Evolutionary conservation across 2,888 invertebrate genomes (phyloP).

Genomic region (Meteorus colon): DNA sequence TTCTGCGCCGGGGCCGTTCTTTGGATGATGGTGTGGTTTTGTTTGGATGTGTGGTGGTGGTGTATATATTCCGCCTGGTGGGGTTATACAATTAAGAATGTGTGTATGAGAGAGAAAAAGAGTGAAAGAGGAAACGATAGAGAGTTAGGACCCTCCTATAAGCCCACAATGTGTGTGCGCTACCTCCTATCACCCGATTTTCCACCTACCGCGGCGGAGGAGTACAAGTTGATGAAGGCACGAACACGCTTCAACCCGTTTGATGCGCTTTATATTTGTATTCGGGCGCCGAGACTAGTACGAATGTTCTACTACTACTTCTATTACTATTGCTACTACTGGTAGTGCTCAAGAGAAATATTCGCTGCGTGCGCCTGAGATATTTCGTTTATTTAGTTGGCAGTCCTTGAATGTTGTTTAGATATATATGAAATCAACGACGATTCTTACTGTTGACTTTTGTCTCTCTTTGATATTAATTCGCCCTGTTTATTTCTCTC

Average conservation of each 20-base stretch:
- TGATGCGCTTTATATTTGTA: conserved; percentile 49
- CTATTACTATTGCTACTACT: neutral
- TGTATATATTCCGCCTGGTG: neutral
- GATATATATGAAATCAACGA: neutral
- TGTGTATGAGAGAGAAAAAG: neutral
- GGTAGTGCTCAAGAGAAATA: neutral
- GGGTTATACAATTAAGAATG: neutral
- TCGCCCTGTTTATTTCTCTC: neutral
- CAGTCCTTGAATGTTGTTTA: neutral
- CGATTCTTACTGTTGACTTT: neutral
- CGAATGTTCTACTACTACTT: conserved; percentile 26
- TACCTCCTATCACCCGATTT: conserved; percentile 42
- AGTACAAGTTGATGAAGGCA: conserved; percentile 16
- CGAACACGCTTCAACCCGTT: conserved; percentile 39
- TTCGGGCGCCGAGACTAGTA: conserved; percentile 39
- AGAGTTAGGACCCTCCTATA: no score
- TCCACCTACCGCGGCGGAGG: conserved; percentile 38
- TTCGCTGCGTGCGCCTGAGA: conserved; percentile 46
- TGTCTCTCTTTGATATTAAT: neutral
- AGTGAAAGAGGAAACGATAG: neutral
- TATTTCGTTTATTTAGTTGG: conserved; percentile 9
- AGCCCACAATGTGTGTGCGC: conserved; percentile 25
- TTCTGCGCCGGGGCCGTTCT: conserved; percentile 6
- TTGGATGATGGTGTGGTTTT: neutral
- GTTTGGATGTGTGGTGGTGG: neutral